Evolutionary conservation across 1,140 invertebrate species (phyloP).

Genomic region (Eulimnadia texana): DNA sequence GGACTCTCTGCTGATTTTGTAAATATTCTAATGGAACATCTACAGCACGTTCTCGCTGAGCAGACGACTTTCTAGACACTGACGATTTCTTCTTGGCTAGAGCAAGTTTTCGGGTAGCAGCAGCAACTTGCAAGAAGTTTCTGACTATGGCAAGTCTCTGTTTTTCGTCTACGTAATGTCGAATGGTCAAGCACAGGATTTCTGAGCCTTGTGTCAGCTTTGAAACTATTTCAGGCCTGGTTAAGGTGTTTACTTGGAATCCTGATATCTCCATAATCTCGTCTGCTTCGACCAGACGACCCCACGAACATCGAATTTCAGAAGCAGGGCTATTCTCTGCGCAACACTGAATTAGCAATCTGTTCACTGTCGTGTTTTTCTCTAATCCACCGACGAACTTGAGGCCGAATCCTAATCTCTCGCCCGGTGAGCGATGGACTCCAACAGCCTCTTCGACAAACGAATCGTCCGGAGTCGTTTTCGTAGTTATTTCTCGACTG

Average conservation of each 20-base stretch:
- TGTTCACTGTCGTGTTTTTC: conserved; percentile 42
- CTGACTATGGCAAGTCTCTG: neutral
- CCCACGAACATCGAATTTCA: conserved; percentile 61
- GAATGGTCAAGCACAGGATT: conserved; percentile 5
- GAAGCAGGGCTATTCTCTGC: conserved; percentile 74
- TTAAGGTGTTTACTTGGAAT: conserved; percentile 54
- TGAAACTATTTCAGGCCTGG: conserved; percentile 47
- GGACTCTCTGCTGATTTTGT: neutral
- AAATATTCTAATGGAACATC: conserved; percentile 11
- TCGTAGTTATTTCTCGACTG: neutral
- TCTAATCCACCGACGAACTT: conserved; percentile 75
- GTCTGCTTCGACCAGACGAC: conserved; percentile 60
- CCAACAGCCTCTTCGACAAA: conserved; percentile 40
- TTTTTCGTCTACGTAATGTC: conserved; percentile 5
- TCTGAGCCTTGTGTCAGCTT: conserved; percentile 6
- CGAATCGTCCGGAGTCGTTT: conserved; percentile 11
- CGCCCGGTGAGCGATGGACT: conserved; percentile 69
- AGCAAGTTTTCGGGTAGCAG: neutral
- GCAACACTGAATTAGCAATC: conserved; percentile 75
- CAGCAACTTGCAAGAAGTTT: neutral
- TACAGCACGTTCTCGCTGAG: conserved; percentile 7
- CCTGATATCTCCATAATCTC: conserved; percentile 75
- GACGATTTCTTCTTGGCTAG: neutral
- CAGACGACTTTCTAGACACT: neutral
- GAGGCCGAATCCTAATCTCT: conserved; percentile 73